Percentiles rank a stretch among this genome's conserved stretches.
Conservation (phyloP, 2,797 vertebrate genomes). For the Siniperca undulata region DNA sequence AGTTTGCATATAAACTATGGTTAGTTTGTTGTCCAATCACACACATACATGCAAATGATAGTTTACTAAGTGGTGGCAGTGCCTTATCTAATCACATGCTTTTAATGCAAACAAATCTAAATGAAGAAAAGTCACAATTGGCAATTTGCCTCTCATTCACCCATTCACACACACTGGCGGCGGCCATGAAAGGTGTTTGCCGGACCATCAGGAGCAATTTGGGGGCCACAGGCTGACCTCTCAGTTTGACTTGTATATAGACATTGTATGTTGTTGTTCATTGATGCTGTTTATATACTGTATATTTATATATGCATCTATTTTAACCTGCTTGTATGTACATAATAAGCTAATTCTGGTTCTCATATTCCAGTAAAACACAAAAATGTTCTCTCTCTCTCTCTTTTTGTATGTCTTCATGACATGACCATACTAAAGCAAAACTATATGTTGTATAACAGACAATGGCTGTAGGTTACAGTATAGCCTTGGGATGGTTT, state of each 20-base stretch:
- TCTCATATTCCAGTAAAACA: slow-evolving; percentile 2
- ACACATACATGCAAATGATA: background rate
- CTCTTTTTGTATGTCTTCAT: background rate
- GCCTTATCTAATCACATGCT: slow-evolving; percentile 3
- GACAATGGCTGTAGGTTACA: slow-evolving; percentile 1
- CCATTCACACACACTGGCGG: too few relatives aligned
- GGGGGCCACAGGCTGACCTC: background rate
- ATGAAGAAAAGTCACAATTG: background rate
- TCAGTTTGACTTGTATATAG: background rate
- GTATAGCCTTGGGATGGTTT: slow-evolving; percentile 12
- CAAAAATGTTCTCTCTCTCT: background rate
- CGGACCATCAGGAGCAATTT: background rate
- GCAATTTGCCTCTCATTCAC: background rate
- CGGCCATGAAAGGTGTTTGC: background rate
- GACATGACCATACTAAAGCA: background rate
- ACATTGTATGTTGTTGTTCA: background rate
- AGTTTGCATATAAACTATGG: slow-evolving; percentile 2
- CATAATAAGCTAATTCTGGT: background rate
- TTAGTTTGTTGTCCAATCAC: slow-evolving; percentile 7
- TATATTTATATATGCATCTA: background rate
- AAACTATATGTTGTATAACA: background rate
- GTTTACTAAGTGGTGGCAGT: background rate
- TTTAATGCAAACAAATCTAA: slow-evolving; percentile 13
- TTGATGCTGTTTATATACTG: background rate
- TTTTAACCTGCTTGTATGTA: too few relatives aligned